Base-by-base conservation (phyloP, 2,797 vertebrate species). In the Podarcis siculus region DNA sequence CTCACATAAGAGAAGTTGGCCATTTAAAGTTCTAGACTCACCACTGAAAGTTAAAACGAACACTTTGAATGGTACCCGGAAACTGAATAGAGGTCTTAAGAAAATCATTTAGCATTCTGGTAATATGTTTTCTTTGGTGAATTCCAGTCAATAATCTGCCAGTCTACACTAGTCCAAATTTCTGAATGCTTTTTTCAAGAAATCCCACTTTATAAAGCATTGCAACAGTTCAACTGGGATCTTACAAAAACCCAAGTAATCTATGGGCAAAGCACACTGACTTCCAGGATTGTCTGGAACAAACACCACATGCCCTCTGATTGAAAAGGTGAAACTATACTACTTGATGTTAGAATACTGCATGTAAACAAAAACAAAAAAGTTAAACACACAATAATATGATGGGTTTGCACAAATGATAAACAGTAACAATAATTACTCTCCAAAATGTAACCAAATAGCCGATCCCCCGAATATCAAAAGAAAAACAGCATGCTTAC, bases 401-500 rank as follows among this genome's bases (percentile, higher is more conserved):
- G 8, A 69, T 71, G 9, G 15, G 21, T 32, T 66, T 64, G 58
- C 23, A 39, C 25, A 67, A 82, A 73, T 39, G 71, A 82, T 45
- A 35, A 82, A 67, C 23, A 82, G 37, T 10, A 42, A 39, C 30
- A 21, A 32, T 30, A 4, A 80, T 64, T 80, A 45, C 23, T 87
- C 75, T 85, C 23, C 17, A 55, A 37, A 77, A 9, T 69, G 39
- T 64, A 25, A 17, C 19, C 25, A 66, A 13, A 37, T 8, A 80
- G 39, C 39, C 19, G 13, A 49, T 64, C 37, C 64, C 21, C 8
- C 10, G 9, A 12, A 79, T 45, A 9, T 30, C 80, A 32, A 80
- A 86, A 25, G 2, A 12, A 9, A 73, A 82, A 23, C 1, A 64
- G 82, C 58, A 2, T 77, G 73, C 97, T 97, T 95, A 97, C 97